phyloP scores from a whole-genome alignment of 2,113 vertebrate genomes.

The Mus pahari region DNA sequence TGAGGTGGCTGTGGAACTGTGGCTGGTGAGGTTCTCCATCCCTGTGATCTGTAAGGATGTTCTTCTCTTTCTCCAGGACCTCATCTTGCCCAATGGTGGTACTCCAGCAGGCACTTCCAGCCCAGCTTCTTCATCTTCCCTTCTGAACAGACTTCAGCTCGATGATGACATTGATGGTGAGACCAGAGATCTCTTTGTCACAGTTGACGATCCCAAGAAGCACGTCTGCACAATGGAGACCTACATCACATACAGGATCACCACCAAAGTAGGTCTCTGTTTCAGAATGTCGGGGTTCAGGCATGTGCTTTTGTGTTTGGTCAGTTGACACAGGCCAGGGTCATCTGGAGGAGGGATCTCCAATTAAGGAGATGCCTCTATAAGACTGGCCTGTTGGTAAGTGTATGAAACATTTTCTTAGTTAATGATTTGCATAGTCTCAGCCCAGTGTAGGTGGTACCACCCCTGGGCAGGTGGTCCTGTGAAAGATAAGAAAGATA shows the following conservation, averaged over 20 bases:
- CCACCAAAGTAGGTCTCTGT: constrained; percentile 91
- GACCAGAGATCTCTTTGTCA: constrained; percentile 97
- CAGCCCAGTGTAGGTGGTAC: neutral
- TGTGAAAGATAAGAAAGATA: neutral
- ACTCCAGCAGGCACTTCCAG: constrained; percentile 94
- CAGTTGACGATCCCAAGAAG: constrained; percentile 98
- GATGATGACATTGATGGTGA: constrained; percentile 95
- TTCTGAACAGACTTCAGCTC: constrained; percentile 95
- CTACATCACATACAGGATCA: constrained; percentile 97
- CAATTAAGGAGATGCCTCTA: neutral
- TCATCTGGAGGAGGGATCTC: neutral
- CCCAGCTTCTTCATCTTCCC: constrained; percentile 94
- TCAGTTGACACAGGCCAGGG: neutral
- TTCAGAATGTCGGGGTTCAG: rapidly evolving
- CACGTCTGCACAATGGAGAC: constrained; percentile 99
- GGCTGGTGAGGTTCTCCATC: neutral
- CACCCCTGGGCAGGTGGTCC: neutral
- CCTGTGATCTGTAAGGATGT: neutral
- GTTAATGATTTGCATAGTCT: neutral
- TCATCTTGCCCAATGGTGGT: constrained; percentile 94
- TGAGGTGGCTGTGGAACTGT: neutral
- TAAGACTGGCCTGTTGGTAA: neutral
- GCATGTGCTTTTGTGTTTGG: neutral
- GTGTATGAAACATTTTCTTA: neutral
- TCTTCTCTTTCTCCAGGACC: constrained; percentile 87